Base-by-base conservation (phyloP, 2,888 invertebrate species). In the Epinotia ramella region DNA sequence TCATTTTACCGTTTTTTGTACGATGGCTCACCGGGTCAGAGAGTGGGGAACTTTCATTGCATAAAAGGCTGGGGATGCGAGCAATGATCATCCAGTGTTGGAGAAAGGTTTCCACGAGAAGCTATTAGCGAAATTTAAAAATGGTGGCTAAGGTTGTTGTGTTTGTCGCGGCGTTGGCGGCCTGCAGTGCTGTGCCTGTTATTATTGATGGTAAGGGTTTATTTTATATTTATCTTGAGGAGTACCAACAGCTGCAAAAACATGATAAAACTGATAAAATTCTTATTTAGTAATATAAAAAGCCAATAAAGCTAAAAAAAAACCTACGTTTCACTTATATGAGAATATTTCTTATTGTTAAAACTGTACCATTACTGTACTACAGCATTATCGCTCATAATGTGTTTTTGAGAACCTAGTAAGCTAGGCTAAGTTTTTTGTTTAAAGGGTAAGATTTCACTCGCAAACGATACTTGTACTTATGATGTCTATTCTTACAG, bases 41-140 rank as follows among this genome's bases (percentile, higher is more conserved):
- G 86, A 91, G 89, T 91, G 93, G 91, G 91, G 88, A 78, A 83
- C 84, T 82, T 85, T 84, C 84, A 82, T 84, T 83, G 89, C 93
- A 94, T 94, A 93, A 89, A 93, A 89, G 85, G 86, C 81, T 85
- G 84, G 86, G 87, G 91, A 89, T 87, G 89, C 89, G 89, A 86
- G 89, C 86, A 88, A 88, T 83, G 84, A 84, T 81, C 85, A 91
- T 88, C 88, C 90, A 87, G 81, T 79, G 77, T 73, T 82, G 84
- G 86, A 85, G 87, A 89, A 91, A 92, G 89, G 86, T 86, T 82
- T 81, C 83, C 84, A 83, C 84, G 80, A 77, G 79, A 73, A 82
- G 70, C 81, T 77, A 82, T 77, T 74, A 78, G 77, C 82, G 76
- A 75, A n/a, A 60, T 24, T 33, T 60, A 77, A 86, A 83, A 79